A percentile compares a stretch with the other conserved stretches of the same genome.
Evolutionary conservation across 2,888 invertebrate genomes (phyloP).

Genomic region (Chydorus sphaericus): DNA sequence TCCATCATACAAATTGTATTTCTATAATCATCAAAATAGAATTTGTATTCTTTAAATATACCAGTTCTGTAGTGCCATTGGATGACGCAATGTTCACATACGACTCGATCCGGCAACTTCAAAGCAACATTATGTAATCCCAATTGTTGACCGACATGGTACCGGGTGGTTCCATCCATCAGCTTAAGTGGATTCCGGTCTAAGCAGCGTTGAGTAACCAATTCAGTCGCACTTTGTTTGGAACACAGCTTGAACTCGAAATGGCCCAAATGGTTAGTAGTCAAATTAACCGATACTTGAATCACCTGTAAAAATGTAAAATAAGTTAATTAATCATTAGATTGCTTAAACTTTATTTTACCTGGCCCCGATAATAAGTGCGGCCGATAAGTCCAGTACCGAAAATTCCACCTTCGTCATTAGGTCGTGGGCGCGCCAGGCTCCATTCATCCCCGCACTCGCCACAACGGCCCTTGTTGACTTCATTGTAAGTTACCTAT

Average conservation of each 20-base stretch:
- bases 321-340: too few species aligned
- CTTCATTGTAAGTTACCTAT: conserved; percentile 3
- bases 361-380: conserved; percentile 18
- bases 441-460: conserved; percentile 30
- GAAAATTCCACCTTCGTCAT: conserved; percentile 33
- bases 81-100: conserved; percentile 38
- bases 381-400: conserved; percentile 27
- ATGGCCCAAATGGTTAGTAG: conserved; percentile 28
- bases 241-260: conserved; percentile 21
- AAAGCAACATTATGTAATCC: conserved; percentile 24
- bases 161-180: background rate
- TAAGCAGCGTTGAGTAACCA: conserved; percentile 40
- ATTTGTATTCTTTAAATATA: conserved; percentile 16
- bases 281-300: conserved; percentile 25
- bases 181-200: conserved; percentile 22
- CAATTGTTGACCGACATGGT: background rate
- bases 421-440: conserved; percentile 27
- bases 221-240: conserved; percentile 19
- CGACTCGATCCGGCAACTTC: conserved; percentile 32
- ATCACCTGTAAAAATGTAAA: conserved; percentile 7
- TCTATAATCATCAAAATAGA: background rate
- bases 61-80: conserved; percentile 40
- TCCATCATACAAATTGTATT: too few species aligned
- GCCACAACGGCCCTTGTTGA: conserved; percentile 27
- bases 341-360: too few species aligned